These are phyloP conservation scores for Xestia rhomboidea DNA, from an alignment of 2,888 invertebrate species.

Conservation along the genomic window DNA sequence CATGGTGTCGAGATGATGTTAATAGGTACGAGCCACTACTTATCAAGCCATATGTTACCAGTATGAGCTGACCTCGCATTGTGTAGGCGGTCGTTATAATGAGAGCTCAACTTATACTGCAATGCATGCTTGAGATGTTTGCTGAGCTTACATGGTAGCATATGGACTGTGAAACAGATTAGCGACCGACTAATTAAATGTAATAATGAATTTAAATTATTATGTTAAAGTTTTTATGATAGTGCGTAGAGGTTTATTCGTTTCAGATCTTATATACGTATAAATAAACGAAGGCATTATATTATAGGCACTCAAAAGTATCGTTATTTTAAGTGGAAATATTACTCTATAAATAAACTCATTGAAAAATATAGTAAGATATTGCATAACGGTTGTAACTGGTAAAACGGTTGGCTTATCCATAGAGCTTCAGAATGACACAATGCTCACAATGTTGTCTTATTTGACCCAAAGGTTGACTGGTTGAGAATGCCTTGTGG, in stretches of 20 bases:
- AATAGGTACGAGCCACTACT: neutral
- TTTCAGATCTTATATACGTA: neutral
- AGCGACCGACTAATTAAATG: constrained; percentile 3
- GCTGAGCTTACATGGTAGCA: neutral
- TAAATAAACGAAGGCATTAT: neutral
- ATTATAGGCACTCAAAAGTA: neutral
- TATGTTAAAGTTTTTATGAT: neutral
- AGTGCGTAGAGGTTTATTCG: neutral
- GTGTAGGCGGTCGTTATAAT: neutral
- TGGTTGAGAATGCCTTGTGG: too few relatives aligned
- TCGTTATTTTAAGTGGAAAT: neutral
- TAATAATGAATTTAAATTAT: constrained; percentile 16
- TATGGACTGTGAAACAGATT: constrained; percentile 15
- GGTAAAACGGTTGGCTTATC: neutral
- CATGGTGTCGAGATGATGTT: constrained; percentile 30
- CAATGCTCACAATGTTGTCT: neutral
- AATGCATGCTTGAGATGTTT: neutral
- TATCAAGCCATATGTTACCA: neutral
- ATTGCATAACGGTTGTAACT: neutral
- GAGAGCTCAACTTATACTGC: neutral
- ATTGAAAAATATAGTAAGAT: neutral
- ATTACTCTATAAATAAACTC: neutral
- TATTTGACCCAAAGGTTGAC: too few relatives aligned
- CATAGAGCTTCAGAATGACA: neutral
- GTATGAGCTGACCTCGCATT: neutral